phyloP scores from a whole-genome alignment of 2,113 vertebrate species.

The Pangasianodon gigas region DNA sequence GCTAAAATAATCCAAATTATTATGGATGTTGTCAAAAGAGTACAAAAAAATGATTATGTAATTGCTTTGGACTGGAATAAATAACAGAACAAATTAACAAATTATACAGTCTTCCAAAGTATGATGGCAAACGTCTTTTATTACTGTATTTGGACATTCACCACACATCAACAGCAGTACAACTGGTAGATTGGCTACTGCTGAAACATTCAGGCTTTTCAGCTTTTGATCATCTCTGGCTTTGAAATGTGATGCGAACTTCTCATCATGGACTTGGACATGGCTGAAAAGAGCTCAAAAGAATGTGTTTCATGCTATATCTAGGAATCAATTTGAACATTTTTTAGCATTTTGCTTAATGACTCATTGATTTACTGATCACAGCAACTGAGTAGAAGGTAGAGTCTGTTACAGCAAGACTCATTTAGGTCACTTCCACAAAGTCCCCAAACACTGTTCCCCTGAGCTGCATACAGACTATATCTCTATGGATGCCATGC shows the following conservation, averaged over 20 bases:
- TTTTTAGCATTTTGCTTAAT: not conserved
- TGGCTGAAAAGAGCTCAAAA: not conserved
- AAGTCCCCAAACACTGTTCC: slow-evolving; percentile 32
- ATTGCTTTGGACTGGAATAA: not conserved
- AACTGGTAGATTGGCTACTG: not conserved
- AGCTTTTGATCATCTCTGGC: not conserved
- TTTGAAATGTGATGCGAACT: not conserved
- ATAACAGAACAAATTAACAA: not conserved
- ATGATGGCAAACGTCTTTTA: not conserved
- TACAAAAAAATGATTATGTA: not conserved
- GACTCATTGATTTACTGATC: not conserved
- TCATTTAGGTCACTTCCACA: slow-evolving; percentile 26
- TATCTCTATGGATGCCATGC: slow-evolving; percentile 30
- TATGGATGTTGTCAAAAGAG: not conserved
- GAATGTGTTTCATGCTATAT: not conserved
- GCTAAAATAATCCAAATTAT: not conserved
- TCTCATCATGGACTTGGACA: not conserved
- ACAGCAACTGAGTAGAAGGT: slow-evolving; percentile 4
- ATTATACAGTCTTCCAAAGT: not conserved
- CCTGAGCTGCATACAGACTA: slow-evolving; percentile 52
- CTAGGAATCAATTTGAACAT: not conserved
- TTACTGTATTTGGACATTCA: not conserved
- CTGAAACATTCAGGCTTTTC: not conserved
- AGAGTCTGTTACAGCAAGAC: slow-evolving; percentile 22
- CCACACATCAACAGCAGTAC: not conserved